Evolutionary conservation across 64 coral and sea anemone genomes (phyloP).

Genomic region (Acropora tenuis): DNA sequence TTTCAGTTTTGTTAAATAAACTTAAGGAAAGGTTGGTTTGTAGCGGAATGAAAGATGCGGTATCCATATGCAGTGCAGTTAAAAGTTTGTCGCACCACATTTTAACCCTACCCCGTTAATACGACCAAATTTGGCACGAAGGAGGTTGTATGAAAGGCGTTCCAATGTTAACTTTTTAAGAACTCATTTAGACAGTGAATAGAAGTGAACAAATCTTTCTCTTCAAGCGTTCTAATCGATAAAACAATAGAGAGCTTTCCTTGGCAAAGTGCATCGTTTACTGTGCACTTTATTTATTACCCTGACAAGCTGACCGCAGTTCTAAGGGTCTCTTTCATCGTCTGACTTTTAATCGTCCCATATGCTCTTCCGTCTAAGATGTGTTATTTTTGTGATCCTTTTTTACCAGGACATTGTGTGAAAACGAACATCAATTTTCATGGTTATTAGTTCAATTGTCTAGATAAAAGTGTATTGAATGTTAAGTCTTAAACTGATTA

Average conservation of each 20-base stretch:
- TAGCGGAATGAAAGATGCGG: no score
- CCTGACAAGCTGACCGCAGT: neutral
- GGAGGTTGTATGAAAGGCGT: no score
- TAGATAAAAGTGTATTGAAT: neutral
- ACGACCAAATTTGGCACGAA: no score
- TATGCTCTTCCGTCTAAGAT: neutral
- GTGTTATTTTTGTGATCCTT: slow-evolving; percentile 51
- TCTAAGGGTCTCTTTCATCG: neutral
- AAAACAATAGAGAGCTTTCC: no score
- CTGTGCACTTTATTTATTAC: no score
- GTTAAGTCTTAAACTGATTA: neutral
- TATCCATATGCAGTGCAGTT: no score
- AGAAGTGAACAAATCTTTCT: neutral
- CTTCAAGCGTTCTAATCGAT: neutral
- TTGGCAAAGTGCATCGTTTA: no score
- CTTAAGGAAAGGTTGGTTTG: no score
- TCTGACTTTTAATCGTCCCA: neutral
- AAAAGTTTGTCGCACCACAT: no score
- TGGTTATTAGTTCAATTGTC: neutral
- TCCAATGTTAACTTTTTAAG: neutral
- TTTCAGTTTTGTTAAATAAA: no score
- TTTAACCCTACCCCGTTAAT: no score
- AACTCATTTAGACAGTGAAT: neutral
- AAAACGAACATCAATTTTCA: slow-evolving; percentile 22
- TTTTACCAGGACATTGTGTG: slow-evolving; percentile 15